phyloP scores from a whole-genome alignment of 2,113 vertebrate species.

The Leucosticte australis region DNA sequence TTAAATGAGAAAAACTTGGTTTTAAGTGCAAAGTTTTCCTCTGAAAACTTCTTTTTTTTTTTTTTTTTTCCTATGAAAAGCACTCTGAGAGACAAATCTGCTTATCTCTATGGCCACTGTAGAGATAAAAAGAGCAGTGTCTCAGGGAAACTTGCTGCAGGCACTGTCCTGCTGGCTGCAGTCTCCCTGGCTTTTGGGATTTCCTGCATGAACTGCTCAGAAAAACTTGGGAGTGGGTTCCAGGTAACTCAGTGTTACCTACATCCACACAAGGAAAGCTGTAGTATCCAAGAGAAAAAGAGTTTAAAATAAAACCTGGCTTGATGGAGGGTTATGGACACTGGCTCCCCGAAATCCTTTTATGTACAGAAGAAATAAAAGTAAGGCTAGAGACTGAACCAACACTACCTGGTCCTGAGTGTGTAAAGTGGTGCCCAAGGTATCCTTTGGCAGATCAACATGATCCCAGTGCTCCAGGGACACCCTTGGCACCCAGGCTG shows the following conservation, averaged over 20 bases:
- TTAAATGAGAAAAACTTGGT: not conserved
- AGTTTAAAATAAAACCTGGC: not conserved
- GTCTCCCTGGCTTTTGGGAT: not conserved
- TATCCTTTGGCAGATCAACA: slow-evolving; percentile 64
- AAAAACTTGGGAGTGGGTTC: not conserved
- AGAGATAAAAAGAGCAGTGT: not conserved
- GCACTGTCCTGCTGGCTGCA: not conserved
- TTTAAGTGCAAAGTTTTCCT: not conserved
- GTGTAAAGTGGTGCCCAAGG: not conserved
- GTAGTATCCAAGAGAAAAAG: not conserved
- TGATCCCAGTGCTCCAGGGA: slow-evolving; percentile 64
- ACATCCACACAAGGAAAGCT: not conserved
- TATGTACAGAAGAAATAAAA: not conserved
- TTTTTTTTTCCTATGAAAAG: not conserved
- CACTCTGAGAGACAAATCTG: not conserved
- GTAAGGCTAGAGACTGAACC: not conserved
- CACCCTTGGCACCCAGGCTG: not conserved
- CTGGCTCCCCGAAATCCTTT: not conserved
- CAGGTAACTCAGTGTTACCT: not conserved
- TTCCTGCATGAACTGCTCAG: not conserved
- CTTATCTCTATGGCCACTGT: not conserved
- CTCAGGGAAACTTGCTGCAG: not conserved
- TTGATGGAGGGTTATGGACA: not conserved
- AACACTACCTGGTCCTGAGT: slow-evolving; percentile 26
- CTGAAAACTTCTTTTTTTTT: not conserved